Conservation (phyloP, 2,888 invertebrate species). For the Flabesymbios commensalis region DNA sequence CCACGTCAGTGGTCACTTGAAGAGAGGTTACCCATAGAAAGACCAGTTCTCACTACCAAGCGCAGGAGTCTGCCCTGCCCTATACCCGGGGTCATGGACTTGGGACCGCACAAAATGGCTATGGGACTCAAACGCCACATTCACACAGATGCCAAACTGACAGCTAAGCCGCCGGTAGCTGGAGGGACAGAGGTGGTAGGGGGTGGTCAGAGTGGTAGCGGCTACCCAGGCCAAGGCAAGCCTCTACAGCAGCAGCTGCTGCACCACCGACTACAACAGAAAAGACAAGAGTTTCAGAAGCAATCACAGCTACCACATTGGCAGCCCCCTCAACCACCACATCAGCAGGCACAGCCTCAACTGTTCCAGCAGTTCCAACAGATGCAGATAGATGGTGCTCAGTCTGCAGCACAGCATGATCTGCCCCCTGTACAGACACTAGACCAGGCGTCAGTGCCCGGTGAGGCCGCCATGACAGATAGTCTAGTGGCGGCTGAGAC, state of each 20-base stretch:
- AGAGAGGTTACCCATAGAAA: constrained; percentile 21
- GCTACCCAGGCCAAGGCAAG: constrained; percentile 17
- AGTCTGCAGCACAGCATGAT: not conserved
- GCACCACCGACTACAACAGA: constrained; percentile 83
- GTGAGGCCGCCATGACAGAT: no score
- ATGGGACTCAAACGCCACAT: constrained; percentile 59
- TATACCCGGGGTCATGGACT: constrained; percentile 51
- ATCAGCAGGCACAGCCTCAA: constrained; percentile 50
- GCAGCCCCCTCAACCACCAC: constrained; percentile 1
- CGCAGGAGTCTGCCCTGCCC: constrained; percentile 24
- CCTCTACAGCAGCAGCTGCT: constrained; percentile 75
- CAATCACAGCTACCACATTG: constrained; percentile 64
- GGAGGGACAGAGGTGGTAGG: not conserved
- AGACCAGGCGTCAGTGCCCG: no score
- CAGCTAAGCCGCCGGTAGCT: not conserved
- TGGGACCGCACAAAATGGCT: constrained; percentile 58
- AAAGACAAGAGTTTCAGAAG: constrained; percentile 81
- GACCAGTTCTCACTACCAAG: constrained; percentile 12
- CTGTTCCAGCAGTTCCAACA: constrained; percentile 67
- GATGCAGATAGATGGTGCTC: constrained; percentile 51
- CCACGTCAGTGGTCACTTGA: constrained; percentile 45
- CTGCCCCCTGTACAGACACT: not conserved
- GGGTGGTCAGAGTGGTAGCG: not conserved
- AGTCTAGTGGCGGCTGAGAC: no score
- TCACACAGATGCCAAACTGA: not conserved